phyloP scores from a whole-genome alignment of 2,113 vertebrate species.

The Apodemus sylvaticus region DNA sequence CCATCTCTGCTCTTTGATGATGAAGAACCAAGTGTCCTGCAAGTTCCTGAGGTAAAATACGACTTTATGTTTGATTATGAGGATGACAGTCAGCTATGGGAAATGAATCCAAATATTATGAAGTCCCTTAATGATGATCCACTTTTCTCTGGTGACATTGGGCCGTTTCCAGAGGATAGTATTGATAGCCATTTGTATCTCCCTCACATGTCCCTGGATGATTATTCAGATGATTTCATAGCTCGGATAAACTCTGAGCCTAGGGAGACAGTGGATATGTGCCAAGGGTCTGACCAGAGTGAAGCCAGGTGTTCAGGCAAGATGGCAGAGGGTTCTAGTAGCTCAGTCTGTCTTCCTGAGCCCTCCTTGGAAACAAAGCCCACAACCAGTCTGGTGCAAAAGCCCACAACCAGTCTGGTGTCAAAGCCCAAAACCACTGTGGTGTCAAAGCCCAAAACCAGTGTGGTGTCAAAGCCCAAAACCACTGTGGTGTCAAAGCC shows the following conservation, averaged over 20 bases:
- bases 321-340: slow-evolving; percentile 89
- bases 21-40: slow-evolving; percentile 85
- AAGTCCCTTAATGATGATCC: slow-evolving; percentile 92
- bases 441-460: slow-evolving; percentile 47
- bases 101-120: slow-evolving; percentile 89
- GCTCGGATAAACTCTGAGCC: slow-evolving; percentile 91
- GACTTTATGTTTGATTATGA: slow-evolving; percentile 77
- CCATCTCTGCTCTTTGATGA: slow-evolving; percentile 88
- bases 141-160: slow-evolving; percentile 90
- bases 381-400: slow-evolving; percentile 85
- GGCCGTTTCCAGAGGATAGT: slow-evolving; percentile 84
- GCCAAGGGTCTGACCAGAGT: slow-evolving; percentile 89
- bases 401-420: slow-evolving; percentile 84
- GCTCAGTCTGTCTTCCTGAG: slow-evolving; percentile 83
- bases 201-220: slow-evolving; percentile 67
- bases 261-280: slow-evolving; percentile 88
- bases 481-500: slow-evolving; percentile 70
- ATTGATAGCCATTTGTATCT: slow-evolving; percentile 84
- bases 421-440: slow-evolving; percentile 85
- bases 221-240: slow-evolving; percentile 77
- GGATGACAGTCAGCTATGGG: slow-evolving; percentile 73
- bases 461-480: slow-evolving; percentile 86
- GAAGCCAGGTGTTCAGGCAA: slow-evolving; percentile 89
- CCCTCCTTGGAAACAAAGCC: slow-evolving; percentile 88
- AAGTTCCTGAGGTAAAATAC: neutral